Conservation (phyloP, 64 coral and sea anemone genomes). For the Hydrozoanthus tunicans region DNA sequence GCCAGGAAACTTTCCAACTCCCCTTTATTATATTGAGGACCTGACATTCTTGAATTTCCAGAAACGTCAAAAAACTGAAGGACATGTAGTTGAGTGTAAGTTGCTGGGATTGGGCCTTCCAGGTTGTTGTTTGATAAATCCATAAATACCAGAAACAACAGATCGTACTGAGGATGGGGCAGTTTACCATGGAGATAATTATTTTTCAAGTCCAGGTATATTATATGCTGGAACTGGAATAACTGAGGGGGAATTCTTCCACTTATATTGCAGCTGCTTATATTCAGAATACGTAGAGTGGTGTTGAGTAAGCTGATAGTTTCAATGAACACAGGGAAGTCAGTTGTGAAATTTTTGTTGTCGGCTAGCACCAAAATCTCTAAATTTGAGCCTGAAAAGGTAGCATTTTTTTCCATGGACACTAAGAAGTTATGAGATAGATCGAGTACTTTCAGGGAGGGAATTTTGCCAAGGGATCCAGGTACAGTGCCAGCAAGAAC, state of each 20-base stretch:
- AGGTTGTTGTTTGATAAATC: constrained; percentile 54
- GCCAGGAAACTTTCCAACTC: constrained; percentile 11
- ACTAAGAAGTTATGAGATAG: constrained; percentile 1
- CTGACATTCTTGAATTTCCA: constrained; percentile 13
- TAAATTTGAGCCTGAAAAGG: neutral
- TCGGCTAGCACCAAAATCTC: constrained; percentile 23
- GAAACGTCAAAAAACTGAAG: constrained; percentile 55
- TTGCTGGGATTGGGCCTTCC: constrained; percentile 31
- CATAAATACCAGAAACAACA: constrained; percentile 9
- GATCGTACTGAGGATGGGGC: neutral
- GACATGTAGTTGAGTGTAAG: constrained; percentile 3
- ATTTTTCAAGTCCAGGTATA: neutral
- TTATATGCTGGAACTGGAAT: constrained; percentile 6
- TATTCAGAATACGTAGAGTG: constrained; percentile 13
- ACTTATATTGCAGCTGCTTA: constrained; percentile 3
- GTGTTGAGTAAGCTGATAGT: neutral
- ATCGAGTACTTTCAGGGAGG: constrained; percentile 4
- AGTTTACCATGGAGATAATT: neutral
- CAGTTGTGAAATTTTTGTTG: neutral
- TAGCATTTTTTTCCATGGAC: neutral
- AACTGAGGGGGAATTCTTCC: neutral
- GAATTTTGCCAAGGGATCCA: neutral
- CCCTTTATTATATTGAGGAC: neutral
- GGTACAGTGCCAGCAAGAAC: neutral
- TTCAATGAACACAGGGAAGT: constrained; percentile 6